Evolutionary conservation across 1,140 invertebrate species (phyloP), one percentile per base, ranked within the genome.

Genomic region (Homarus americanus): DNA sequence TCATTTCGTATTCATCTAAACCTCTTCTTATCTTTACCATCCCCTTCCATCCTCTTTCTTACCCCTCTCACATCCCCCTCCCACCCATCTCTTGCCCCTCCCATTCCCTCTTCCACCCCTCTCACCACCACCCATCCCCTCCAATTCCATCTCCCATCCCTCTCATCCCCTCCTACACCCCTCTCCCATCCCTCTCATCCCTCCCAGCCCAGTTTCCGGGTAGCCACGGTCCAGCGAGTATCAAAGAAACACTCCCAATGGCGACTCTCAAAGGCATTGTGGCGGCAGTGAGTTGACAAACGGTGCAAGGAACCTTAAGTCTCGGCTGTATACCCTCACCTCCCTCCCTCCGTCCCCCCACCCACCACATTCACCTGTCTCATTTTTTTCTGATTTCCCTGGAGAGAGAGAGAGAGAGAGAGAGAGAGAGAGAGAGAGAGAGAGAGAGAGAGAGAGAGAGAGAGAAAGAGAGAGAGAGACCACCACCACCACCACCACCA

Each of bases 261-360:
- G 79, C 44, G 79, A 82, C 79, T 82, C 79, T 41, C 34, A n/a
- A 3, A 38, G n/a, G 38, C 49, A 82, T 82, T 82, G 79, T 82
- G 28, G n/a, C 41, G 7, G 28, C 32, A 41, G 79, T 82, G 79
- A 82, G 79, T 58, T 44, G 79, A 82, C 79, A 82, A 82, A 82
- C 53, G n/a, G n/a, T n/a, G n/a, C n/a, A n/a, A n/a, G n/a, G n/a
- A n/a, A n/a, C n/a, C n/a, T n/a, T n/a, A n/a, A n/a, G n/a, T n/a
- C 79, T 41, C 75, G 15, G 24, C 75, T 41, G 36, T n/a, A 41
- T 3, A 78, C 0, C 75, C 12, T 32, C 79, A 28, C 49, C 34
- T 2, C 44, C 78, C 40, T 44, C 2, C 75, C 44, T 53, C 44
- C 78, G 15, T 17, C 40, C 15, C 49, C n/a, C 49, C 7, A 24